phyloP scores from a whole-genome alignment of 2,797 vertebrate species.

The Mus caroli region DNA sequence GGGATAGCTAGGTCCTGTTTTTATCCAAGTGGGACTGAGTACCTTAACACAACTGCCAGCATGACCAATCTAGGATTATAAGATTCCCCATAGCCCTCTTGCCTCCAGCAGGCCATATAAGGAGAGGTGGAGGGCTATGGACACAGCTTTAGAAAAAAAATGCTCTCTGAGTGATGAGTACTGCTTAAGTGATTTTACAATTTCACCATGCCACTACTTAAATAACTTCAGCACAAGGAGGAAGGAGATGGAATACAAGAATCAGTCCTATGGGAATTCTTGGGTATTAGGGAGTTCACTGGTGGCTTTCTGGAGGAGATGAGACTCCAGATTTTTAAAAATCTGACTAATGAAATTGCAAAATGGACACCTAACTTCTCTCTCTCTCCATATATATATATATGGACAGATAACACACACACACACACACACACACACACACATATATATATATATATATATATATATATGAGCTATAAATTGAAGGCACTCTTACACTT shows the following conservation, averaged over 20 bases:
- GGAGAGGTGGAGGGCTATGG: neutral
- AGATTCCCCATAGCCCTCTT: neutral
- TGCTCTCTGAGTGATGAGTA: conserved; percentile 18
- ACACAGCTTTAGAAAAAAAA: conserved; percentile 50
- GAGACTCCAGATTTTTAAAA: neutral
- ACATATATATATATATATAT: no score
- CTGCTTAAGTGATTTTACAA: conserved; percentile 28
- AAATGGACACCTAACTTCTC: neutral
- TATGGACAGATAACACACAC: no score
- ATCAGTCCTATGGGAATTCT: conserved; percentile 12
- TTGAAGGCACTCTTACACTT: neutral
- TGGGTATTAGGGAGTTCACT: conserved; percentile 57
- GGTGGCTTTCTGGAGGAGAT: neutral
- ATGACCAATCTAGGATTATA: neutral
- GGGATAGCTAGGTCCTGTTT: neutral
- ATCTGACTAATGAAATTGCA: neutral
- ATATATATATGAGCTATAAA: neutral
- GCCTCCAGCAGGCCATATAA: neutral
- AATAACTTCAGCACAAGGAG: conserved; percentile 43
- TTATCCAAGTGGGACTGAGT: neutral
- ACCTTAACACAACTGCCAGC: neutral
- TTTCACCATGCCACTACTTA: conserved; percentile 32
- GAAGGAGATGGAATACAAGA: conserved; percentile 20
- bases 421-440: no score
- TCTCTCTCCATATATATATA: no score